phyloP scores from a whole-genome alignment of 2,113 vertebrate species.

The Lepus timidus region DNA sequence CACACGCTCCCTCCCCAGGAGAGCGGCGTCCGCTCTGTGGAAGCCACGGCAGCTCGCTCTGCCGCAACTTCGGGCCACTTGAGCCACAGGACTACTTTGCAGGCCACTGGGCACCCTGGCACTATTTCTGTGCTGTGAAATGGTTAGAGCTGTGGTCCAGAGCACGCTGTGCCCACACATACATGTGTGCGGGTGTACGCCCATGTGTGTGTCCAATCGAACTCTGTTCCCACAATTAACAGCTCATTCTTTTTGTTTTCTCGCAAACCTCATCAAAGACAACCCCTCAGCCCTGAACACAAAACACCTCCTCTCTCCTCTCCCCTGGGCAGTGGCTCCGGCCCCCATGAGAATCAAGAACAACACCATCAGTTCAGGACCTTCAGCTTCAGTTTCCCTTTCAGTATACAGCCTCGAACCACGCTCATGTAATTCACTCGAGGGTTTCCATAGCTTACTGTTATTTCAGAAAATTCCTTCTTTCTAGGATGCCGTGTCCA shows the following conservation, averaged over 20 bases:
- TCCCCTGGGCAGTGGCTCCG: neutral
- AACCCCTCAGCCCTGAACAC: neutral
- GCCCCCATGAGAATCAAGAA: neutral
- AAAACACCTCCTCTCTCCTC: neutral
- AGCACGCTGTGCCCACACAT: neutral
- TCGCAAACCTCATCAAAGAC: neutral
- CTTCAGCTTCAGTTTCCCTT: neutral
- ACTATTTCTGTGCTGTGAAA: neutral
- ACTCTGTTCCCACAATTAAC: neutral
- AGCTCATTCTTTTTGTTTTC: neutral
- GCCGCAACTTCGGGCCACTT: neutral
- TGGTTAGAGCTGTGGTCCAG: neutral
- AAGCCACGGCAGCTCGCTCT: neutral
- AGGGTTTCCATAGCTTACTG: slow-evolving; percentile 37
- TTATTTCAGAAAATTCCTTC: slow-evolving; percentile 43
- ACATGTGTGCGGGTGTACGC: neutral
- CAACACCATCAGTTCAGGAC: neutral
- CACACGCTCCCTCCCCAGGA: too few species aligned
- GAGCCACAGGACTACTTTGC: neutral
- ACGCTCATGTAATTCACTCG: neutral
- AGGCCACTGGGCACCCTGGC: neutral
- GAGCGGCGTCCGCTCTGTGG: neutral
- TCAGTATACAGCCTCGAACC: neutral
- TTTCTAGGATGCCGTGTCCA: neutral
- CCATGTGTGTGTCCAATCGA: neutral